phyloP scores from a whole-genome alignment of 2,797 vertebrate species.

The Acanthurus lineatus region DNA sequence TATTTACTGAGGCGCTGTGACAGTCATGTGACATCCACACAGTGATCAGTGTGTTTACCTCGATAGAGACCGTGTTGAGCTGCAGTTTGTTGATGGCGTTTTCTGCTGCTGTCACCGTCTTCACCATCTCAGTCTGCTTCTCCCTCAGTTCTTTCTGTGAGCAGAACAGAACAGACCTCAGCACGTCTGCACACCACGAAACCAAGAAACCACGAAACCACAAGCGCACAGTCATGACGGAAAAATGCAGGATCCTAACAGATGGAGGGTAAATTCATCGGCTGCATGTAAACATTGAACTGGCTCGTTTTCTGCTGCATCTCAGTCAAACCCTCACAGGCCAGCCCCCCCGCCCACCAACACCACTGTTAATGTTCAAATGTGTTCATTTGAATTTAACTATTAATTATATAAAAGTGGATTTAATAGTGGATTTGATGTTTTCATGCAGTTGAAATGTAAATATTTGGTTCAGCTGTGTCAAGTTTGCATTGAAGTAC shows the following conservation, averaged over 20 bases:
- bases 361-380: too few species aligned
- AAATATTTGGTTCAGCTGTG: too few species aligned
- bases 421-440: too few species aligned
- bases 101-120: conserved; percentile 86
- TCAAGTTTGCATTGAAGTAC: too few species aligned
- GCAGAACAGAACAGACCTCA: conserved; percentile 5
- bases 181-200: background rate
- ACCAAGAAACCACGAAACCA: conserved; percentile 21
- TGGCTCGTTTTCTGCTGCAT: too few species aligned
- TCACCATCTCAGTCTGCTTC: conserved; percentile 81
- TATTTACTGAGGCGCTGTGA: background rate
- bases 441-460: too few species aligned
- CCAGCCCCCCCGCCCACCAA: too few species aligned
- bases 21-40: background rate
- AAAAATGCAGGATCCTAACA: conserved; percentile 12
- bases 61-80: conserved; percentile 86
- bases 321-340: too few species aligned
- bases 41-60: conserved; percentile 74
- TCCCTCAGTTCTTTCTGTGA: conserved; percentile 84
- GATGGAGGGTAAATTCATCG: background rate
- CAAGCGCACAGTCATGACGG: background rate
- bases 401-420: too few species aligned
- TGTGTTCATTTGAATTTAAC: too few species aligned
- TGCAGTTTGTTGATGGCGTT: conserved; percentile 90
- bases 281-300: conserved; percentile 8